These are phyloP conservation scores for Brachionus paranguensis DNA, from an alignment of 1,140 invertebrate genomes.

Conservation along the genomic window DNA sequence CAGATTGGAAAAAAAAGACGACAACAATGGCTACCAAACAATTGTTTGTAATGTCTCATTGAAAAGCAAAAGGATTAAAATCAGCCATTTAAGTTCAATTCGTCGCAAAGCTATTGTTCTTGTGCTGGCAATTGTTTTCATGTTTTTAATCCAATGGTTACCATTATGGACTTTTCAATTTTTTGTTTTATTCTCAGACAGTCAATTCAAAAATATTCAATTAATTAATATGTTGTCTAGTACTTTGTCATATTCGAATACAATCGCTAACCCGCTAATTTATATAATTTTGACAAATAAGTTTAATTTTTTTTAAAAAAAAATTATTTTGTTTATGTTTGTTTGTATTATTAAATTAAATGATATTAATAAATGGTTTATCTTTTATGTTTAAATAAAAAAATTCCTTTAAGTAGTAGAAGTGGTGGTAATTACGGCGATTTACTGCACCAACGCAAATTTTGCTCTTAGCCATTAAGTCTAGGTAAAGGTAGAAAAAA, in stretches of 20 bases:
- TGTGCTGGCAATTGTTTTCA: not conserved
- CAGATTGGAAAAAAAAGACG: not conserved
- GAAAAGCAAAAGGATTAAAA: not conserved
- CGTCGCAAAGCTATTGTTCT: slow-evolving; percentile 10
- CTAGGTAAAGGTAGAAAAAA: no score
- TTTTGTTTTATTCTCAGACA: not conserved
- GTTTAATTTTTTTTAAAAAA: not conserved
- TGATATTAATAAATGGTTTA: no score
- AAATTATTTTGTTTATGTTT: not conserved
- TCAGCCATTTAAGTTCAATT: not conserved
- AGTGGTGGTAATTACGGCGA: no score
- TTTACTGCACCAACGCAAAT: no score
- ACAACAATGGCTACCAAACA: not conserved
- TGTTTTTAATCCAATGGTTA: slow-evolving; percentile 30
- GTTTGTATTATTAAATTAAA: no score
- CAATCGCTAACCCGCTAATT: slow-evolving; percentile 24
- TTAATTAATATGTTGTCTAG: not conserved
- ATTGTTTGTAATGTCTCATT: not conserved
- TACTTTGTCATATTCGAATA: slow-evolving; percentile 32
- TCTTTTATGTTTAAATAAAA: no score
- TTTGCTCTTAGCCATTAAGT: no score
- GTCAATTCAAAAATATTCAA: not conserved
- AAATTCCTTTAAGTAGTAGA: no score
- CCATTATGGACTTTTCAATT: slow-evolving; percentile 35
- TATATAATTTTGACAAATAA: slow-evolving; percentile 21